phyloP scores from a whole-genome alignment of 2,888 invertebrate species.

The Embidobia sp. region DNA sequence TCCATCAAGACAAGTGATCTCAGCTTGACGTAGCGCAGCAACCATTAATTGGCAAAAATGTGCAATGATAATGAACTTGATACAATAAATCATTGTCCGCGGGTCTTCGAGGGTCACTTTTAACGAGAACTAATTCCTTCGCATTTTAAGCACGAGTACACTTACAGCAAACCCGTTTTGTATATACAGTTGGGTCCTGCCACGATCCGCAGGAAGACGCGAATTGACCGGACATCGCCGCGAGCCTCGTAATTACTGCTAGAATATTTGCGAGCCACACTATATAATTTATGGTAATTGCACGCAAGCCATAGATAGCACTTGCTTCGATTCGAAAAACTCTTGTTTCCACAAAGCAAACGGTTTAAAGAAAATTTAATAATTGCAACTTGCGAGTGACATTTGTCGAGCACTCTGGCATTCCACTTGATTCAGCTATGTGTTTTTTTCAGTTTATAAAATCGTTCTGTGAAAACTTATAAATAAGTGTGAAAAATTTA shows the following conservation, averaged over 20 bases:
- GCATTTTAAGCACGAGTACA: slow-evolving; percentile 28
- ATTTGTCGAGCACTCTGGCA: slow-evolving; percentile 1
- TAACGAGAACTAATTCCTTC: slow-evolving; percentile 46
- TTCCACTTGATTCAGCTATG: too few species aligned
- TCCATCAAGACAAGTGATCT: too few species aligned
- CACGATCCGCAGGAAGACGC: slow-evolving; percentile 23
- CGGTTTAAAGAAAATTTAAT: neutral
- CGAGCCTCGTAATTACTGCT: slow-evolving; percentile 49
- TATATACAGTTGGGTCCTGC: slow-evolving; percentile 40
- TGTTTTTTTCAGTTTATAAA: too few species aligned
- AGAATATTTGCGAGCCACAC: slow-evolving; percentile 41
- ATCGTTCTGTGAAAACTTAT: too few species aligned
- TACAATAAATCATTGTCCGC: slow-evolving; percentile 30
- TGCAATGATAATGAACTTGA: slow-evolving; percentile 1
- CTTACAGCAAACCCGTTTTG: slow-evolving; percentile 39
- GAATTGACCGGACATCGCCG: slow-evolving; percentile 40
- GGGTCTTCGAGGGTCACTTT: slow-evolving; percentile 29
- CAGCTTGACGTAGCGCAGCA: too few species aligned
- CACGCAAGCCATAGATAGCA: slow-evolving; percentile 43
- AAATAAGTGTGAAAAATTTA: too few species aligned
- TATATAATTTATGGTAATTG: slow-evolving; percentile 56
- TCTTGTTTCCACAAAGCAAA: neutral
- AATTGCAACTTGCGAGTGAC: slow-evolving; percentile 5
- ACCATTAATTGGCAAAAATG: neutral
- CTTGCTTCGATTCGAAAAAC: slow-evolving; percentile 15